Conservation (phyloP, 2,797 vertebrate genomes). For the Mallotus villosus region DNA sequence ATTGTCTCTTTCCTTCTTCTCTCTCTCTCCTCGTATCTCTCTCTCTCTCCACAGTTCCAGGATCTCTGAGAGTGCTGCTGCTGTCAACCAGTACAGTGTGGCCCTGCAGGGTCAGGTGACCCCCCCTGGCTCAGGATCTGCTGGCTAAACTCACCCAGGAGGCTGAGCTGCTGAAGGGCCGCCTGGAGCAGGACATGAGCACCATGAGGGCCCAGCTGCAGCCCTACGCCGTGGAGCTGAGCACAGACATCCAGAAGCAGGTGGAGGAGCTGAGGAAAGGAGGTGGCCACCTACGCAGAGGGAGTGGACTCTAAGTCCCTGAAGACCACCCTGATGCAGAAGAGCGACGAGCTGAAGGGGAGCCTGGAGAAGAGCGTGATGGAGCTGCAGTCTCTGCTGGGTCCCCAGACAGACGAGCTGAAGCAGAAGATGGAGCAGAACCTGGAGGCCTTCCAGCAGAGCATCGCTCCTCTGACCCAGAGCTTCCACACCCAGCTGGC, state of each 20-base stretch:
- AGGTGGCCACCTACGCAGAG: constrained; percentile 42
- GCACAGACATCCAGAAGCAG: constrained; percentile 45
- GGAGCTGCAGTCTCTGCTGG: constrained; percentile 58
- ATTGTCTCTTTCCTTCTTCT: not conserved
- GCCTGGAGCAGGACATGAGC: constrained; percentile 59
- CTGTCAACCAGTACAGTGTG: constrained; percentile 43
- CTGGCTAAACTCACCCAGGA: constrained; percentile 58
- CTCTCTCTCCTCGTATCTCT: constrained; percentile 7
- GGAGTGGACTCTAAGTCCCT: constrained; percentile 59
- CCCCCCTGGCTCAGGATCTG: constrained; percentile 60
- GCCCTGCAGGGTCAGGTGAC: constrained; percentile 48
- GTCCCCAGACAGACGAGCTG: constrained; percentile 66
- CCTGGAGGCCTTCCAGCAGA: constrained; percentile 65
- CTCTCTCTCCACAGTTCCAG: constrained; percentile 52
- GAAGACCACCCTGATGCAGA: constrained; percentile 58
- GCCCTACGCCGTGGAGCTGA: constrained; percentile 53
- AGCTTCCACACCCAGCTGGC: constrained; percentile 57
- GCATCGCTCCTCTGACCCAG: constrained; percentile 54
- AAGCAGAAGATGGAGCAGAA: constrained; percentile 68
- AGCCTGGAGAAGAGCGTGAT: constrained; percentile 59
- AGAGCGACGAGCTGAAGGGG: constrained; percentile 61
- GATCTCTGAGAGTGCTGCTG: constrained; percentile 57
- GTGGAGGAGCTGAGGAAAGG: constrained; percentile 63
- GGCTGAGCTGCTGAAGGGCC: constrained; percentile 58
- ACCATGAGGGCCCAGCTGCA: constrained; percentile 34